Conservation (phyloP, 2,888 invertebrate genomes). For the Andrena bucephala region DNA sequence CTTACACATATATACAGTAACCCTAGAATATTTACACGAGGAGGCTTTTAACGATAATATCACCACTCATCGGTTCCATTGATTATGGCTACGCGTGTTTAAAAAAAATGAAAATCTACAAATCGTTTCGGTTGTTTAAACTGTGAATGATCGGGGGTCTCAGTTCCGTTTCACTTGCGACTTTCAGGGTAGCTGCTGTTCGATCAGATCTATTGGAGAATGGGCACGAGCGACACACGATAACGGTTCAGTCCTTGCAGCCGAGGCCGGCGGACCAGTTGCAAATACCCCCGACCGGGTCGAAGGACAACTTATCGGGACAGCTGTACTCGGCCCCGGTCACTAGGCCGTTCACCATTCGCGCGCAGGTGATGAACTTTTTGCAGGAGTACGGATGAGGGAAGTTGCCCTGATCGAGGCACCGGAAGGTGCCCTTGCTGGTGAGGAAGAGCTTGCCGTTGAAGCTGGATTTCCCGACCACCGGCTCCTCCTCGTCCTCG, state of each 20-base stretch:
- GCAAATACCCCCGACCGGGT: conserved; percentile 95
- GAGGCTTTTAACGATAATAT: conserved; percentile 77
- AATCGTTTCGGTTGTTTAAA: neutral
- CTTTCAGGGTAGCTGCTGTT: neutral
- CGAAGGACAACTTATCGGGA: conserved; percentile 94
- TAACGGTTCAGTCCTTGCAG: conserved; percentile 87
- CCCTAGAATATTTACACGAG: conserved; percentile 68
- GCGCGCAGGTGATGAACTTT: conserved; percentile 96
- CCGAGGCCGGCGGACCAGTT: conserved; percentile 95
- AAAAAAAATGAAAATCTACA: neutral
- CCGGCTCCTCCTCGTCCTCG: conserved; percentile 89
- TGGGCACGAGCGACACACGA: neutral
- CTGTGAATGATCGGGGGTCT: neutral
- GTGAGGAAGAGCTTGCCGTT: conserved; percentile 88
- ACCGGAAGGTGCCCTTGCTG: conserved; percentile 89
- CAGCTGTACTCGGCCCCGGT: conserved; percentile 96
- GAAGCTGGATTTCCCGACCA: conserved; percentile 86
- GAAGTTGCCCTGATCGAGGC: conserved; percentile 95
- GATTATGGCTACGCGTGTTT: conserved; percentile 51
- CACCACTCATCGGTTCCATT: conserved; percentile 73
- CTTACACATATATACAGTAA: conserved; percentile 64
- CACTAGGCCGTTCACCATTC: conserved; percentile 91
- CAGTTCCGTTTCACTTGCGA: neutral
- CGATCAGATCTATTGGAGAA: neutral
- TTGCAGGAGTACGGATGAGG: conserved; percentile 96